Conservation (phyloP, 64 coral and sea anemone genomes). For the Stichodactyla helianthus region DNA sequence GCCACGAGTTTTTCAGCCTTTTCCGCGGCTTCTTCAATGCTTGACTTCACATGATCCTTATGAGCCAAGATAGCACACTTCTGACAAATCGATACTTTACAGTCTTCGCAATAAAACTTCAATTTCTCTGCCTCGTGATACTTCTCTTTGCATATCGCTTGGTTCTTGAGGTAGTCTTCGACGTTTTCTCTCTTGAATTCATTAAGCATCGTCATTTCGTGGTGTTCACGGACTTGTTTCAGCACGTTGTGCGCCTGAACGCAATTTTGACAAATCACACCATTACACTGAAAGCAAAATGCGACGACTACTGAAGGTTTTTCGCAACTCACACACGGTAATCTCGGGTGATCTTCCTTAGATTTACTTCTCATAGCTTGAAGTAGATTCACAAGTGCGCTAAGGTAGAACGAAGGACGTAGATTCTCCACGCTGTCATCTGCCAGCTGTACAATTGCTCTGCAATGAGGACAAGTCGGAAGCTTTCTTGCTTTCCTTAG, state of each 20-base stretch:
- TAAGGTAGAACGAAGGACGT: constrained; percentile 1
- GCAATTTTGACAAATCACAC: background rate
- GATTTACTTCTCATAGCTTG: constrained; percentile 9
- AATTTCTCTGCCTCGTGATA: constrained; percentile 27
- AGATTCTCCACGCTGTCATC: background rate
- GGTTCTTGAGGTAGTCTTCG: constrained; percentile 17
- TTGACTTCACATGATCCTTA: constrained; percentile 1
- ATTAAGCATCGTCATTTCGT: background rate
- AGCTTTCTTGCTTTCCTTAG: background rate
- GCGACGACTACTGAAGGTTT: background rate
- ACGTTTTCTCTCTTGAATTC: constrained; percentile 34
- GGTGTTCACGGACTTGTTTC: background rate
- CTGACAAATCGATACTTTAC: constrained; percentile 18
- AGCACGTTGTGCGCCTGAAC: background rate
- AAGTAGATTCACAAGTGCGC: background rate
- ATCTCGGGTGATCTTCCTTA: background rate
- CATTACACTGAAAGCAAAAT: constrained; percentile 2
- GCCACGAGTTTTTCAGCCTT: background rate
- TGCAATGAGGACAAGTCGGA: constrained; percentile 1
- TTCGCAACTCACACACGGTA: background rate
- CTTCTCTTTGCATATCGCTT: constrained; percentile 13
- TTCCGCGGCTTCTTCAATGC: constrained; percentile 21
- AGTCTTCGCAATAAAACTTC: constrained; percentile 30
- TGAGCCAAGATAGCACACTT: constrained; percentile 15
- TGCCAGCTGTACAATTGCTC: background rate